Percentiles rank a stretch among this genome's conserved stretches.
phyloP scores from a whole-genome alignment of 2,888 invertebrate genomes.

The Cephus runcator region DNA sequence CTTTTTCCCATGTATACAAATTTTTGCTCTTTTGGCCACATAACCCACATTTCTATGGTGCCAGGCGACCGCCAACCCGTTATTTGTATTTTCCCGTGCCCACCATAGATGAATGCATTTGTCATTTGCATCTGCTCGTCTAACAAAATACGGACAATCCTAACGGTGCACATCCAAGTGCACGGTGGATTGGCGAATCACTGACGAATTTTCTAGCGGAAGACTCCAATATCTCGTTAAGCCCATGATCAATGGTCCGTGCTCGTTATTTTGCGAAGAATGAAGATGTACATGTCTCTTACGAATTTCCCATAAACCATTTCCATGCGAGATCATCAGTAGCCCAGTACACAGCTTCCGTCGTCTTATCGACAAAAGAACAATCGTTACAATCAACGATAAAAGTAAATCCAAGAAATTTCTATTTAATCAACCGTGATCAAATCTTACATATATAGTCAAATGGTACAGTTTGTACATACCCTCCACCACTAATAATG shows the following conservation, averaged over 20 bases:
- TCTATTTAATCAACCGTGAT: neutral
- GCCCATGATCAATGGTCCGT: neutral
- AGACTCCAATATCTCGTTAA: conserved; percentile 34
- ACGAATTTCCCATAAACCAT: neutral
- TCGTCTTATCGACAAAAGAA: neutral
- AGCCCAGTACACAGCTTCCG: neutral
- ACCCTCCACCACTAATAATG: too few relatives aligned
- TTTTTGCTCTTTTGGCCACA: conserved; percentile 60
- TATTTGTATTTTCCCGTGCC: conserved; percentile 53
- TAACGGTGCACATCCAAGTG: conserved; percentile 47
- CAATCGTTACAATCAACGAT: neutral
- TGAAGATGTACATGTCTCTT: neutral
- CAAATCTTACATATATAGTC: neutral
- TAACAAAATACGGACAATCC: conserved; percentile 20
- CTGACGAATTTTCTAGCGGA: conserved; percentile 20
- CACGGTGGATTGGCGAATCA: conserved; percentile 36
- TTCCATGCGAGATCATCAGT: neutral
- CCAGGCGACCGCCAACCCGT: conserved; percentile 58
- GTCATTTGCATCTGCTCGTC: conserved; percentile 49
- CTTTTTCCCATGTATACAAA: conserved; percentile 60
- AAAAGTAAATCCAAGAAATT: neutral
- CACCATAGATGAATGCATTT: conserved; percentile 33
- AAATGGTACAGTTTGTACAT: too few relatives aligned
- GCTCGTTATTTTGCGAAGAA: neutral
- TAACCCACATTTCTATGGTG: conserved; percentile 64